Conservation (phyloP, 2,113 vertebrate species). For the Atrichornis clamosus region DNA sequence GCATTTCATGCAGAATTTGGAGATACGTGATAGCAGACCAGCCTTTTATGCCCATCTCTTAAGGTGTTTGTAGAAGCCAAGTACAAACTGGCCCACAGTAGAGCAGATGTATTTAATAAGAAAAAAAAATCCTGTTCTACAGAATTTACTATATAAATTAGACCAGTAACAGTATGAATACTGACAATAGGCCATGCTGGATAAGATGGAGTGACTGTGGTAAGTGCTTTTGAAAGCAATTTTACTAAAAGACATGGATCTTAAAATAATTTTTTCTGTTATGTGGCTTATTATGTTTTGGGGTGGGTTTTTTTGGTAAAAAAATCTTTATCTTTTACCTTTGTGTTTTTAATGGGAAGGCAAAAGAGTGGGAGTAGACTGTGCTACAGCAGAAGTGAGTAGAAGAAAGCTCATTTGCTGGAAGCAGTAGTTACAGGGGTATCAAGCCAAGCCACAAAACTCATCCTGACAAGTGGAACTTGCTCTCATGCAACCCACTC, state of each 20-base stretch:
- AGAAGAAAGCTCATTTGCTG: background rate
- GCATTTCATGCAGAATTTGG: background rate
- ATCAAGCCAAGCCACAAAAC: background rate
- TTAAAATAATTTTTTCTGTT: background rate
- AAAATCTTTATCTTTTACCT: background rate
- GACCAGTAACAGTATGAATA: background rate
- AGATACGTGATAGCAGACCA: background rate
- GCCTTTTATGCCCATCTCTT: background rate
- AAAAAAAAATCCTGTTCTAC: background rate
- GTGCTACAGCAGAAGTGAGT: background rate
- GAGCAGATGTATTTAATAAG: background rate
- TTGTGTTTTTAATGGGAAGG: background rate
- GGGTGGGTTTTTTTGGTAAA: background rate
- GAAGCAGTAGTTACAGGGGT: background rate
- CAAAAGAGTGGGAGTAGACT: background rate
- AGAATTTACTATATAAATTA: background rate
- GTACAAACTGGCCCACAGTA: background rate
- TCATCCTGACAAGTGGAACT: background rate
- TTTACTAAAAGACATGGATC: background rate
- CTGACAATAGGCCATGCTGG: background rate
- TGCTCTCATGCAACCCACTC: background rate
- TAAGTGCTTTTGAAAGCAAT: background rate
- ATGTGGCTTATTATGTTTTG: background rate
- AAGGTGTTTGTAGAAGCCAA: background rate
- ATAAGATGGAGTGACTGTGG: background rate